Evolutionary conservation across 2,797 vertebrate genomes (phyloP).

Genomic region (Manis crassicaudata): DNA sequence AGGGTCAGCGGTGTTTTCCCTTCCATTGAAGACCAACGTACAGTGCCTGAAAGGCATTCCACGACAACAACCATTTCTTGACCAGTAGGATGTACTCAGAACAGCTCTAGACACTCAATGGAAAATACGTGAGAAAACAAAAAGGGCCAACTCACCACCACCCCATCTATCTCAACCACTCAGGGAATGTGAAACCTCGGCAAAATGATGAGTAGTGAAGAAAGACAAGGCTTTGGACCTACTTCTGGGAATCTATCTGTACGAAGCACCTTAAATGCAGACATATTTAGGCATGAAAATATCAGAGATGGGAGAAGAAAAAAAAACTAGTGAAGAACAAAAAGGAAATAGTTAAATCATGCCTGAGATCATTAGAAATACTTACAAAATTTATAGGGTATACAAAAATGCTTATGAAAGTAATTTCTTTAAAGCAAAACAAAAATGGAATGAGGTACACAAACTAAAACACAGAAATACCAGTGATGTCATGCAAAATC

Average conservation of each 20-base stretch:
- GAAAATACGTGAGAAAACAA: background rate
- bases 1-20: rapidly evolving
- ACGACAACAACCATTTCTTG: background rate
- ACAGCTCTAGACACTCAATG: background rate
- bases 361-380: background rate
- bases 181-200: background rate
- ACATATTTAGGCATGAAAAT: background rate
- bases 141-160: background rate
- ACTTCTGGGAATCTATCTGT: background rate
- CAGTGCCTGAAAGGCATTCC: background rate
- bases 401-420: background rate
- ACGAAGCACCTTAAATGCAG: background rate
- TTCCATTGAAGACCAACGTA: background rate
- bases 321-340: background rate
- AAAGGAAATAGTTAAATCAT: background rate
- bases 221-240: background rate
- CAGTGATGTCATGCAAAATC: no score
- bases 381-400: background rate
- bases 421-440: background rate
- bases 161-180: background rate
- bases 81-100: background rate
- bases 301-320: background rate
- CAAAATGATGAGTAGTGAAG: background rate
- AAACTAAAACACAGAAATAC: background rate
- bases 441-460: background rate